Percentiles rank a stretch among this genome's conserved stretches.
Conservation (phyloP, 2,113 vertebrate species). For the Heptranchias perlo region DNA sequence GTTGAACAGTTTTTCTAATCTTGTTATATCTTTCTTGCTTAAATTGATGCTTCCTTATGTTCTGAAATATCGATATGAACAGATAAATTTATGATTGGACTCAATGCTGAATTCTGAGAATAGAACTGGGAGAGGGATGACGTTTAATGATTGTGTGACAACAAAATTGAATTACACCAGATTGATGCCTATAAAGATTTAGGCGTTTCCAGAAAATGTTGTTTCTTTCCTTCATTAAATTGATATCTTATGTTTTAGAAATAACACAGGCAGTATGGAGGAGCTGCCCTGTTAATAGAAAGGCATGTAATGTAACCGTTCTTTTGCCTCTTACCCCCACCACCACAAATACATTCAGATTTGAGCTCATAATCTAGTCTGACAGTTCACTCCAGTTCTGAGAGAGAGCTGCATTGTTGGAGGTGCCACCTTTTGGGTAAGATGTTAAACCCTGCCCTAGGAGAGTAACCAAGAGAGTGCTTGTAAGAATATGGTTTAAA, state of each 20-base stretch:
- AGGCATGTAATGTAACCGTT: neutral
- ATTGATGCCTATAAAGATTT: neutral
- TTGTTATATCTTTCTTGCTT: neutral
- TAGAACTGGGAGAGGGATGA: neutral
- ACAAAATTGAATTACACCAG: neutral
- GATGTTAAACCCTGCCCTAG: neutral
- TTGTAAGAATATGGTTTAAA: no score
- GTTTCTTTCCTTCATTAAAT: neutral
- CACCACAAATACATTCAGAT: neutral
- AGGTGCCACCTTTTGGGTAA: neutral
- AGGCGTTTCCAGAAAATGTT: neutral
- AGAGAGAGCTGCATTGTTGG: neutral
- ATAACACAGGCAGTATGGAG: neutral
- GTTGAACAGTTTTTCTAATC: neutral
- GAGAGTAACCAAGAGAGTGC: no score
- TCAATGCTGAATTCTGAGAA: neutral
- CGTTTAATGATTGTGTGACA: neutral
- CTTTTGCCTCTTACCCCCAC: neutral
- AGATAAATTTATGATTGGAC: neutral
- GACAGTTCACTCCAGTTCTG: neutral
- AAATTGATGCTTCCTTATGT: neutral
- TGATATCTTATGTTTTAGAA: neutral
- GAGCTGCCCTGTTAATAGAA: neutral
- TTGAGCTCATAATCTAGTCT: neutral
- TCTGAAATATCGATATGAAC: neutral